Percentiles rank a stretch among this genome's conserved stretches.
These are phyloP conservation scores for Pedicia rivosa DNA, from an alignment of 2,888 invertebrate species.

Conservation along the genomic window DNA sequence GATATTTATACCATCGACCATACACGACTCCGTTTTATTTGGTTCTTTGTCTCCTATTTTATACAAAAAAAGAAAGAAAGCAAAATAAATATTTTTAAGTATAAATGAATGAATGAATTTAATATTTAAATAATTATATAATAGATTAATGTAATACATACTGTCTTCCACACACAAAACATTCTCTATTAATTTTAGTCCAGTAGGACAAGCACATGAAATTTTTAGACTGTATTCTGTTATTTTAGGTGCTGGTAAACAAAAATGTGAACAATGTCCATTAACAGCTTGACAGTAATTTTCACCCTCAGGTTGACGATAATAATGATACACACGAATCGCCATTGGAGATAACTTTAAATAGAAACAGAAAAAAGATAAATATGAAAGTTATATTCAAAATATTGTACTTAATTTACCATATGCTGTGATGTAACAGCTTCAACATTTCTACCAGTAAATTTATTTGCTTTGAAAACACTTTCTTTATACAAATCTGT, in stretches of 20 bases:
- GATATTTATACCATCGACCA: no score
- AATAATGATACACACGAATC: constrained; percentile 88
- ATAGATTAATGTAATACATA: no score
- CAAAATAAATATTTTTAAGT: no score
- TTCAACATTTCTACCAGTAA: constrained; percentile 65
- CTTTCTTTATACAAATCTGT: constrained; percentile 94
- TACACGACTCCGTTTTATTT: no score
- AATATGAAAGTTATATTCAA: no score
- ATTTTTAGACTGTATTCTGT: constrained; percentile 61
- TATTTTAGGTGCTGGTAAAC: constrained; percentile 76
- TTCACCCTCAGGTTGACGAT: constrained; percentile 80
- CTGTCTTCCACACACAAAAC: constrained; percentile 75
- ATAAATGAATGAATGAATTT: no score
- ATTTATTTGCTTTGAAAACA: constrained; percentile 84
- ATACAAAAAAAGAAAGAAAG: constrained; percentile 4
- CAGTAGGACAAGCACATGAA: constrained; percentile 82
- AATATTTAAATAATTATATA: no score
- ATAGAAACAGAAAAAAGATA: no score
- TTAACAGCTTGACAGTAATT: constrained; percentile 87
- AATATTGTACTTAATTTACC: constrained; percentile 32
- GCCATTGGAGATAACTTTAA: constrained; percentile 96
- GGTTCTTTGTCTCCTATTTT: no score
- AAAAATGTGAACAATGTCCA: constrained; percentile 86
- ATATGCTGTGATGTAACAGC: constrained; percentile 64
- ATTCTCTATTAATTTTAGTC: constrained; percentile 58